These are phyloP conservation scores for Acanthis flammea DNA, from an alignment of 2,797 vertebrate genomes.

Conservation along the genomic window DNA sequence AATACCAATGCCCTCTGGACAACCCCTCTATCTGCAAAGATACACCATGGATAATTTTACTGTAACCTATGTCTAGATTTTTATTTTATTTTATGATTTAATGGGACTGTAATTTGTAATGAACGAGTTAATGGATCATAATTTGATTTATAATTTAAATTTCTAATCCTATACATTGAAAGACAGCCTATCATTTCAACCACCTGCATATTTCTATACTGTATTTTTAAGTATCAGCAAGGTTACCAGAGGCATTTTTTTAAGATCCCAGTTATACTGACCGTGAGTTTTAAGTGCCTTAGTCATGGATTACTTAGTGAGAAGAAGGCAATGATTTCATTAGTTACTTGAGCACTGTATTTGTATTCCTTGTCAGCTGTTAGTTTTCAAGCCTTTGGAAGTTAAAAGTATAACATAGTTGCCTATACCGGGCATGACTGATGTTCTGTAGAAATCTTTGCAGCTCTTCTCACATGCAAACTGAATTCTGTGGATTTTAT, in stretches of 20 bases:
- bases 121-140: background rate
- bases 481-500: background rate
- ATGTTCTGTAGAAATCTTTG: background rate
- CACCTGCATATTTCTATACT: background rate
- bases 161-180: background rate
- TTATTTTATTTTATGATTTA: background rate
- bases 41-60: background rate
- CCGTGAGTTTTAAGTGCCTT: background rate
- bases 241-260: background rate
- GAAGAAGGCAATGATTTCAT: background rate
- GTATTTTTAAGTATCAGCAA: background rate
- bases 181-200: background rate
- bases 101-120: background rate
- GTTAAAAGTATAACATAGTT: background rate
- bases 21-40: background rate
- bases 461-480: background rate
- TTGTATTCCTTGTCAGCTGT: background rate
- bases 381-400: constrained; percentile 2
- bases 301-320: fast-evolving
- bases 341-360: background rate
- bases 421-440: background rate
- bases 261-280: background rate
- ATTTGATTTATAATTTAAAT: background rate
- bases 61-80: background rate
- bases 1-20: background rate